Conservation (phyloP, 2,113 vertebrate species). For the Chlorocebus sabaeus region DNA sequence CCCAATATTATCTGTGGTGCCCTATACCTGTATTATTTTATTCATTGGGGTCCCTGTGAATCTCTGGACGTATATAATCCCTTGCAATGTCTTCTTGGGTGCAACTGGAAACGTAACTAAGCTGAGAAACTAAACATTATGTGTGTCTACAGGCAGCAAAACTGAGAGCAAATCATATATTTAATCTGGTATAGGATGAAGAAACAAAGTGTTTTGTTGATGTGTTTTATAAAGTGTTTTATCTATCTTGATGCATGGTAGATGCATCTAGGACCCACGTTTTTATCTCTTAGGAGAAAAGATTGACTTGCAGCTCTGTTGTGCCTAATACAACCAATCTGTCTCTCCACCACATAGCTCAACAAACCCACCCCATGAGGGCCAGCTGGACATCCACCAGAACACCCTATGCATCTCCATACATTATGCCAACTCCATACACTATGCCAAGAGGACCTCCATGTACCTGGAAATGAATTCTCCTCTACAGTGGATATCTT, state of each 20-base stretch:
- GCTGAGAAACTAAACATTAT: neutral
- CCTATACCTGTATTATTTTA: neutral
- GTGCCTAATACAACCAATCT: too few species aligned
- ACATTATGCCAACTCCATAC: neutral
- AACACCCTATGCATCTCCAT: neutral
- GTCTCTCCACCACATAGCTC: neutral
- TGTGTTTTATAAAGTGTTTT: neutral
- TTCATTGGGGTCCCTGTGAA: neutral
- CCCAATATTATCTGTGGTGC: neutral
- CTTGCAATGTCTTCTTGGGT: neutral
- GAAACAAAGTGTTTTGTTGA: neutral
- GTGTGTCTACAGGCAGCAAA: neutral
- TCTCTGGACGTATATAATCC: fast-evolving
- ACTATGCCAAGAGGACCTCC: neutral
- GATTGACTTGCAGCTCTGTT: too few species aligned
- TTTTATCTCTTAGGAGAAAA: neutral
- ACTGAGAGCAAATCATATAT: neutral
- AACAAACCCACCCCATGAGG: neutral
- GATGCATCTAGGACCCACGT: neutral
- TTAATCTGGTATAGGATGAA: neutral
- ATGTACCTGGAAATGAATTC: neutral
- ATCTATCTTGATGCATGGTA: neutral
- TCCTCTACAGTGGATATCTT: neutral
- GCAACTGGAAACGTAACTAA: neutral
- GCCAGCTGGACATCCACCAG: neutral